Evolutionary conservation across 2,113 vertebrate species (phyloP), one percentile per base, ranked within the genome.

Genomic region (Cyrtonyx montezumae): DNA sequence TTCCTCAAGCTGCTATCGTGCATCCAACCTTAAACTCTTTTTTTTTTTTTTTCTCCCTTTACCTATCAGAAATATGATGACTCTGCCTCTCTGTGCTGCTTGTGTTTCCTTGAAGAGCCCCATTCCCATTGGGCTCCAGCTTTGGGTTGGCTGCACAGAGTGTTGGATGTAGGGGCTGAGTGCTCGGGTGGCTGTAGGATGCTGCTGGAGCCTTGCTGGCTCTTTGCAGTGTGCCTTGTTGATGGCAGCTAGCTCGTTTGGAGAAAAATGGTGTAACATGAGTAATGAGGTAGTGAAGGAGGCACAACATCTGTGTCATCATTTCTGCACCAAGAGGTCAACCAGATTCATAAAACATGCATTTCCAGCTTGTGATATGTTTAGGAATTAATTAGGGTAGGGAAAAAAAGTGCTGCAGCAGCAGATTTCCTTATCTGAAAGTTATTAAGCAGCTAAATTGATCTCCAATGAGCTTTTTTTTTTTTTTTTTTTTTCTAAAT

Each of bases 331-430:
- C 82, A 79, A 93, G 97, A 97, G 97, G 97, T 97, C 97, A 98
- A 91, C 91, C 26, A 93, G 95, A 93, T 96, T 91, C 95, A 87
- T 96, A 96, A 96, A 96, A 86, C 55, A 46, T 61, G 91, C 90
- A 40, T 91, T 95, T 96, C 91, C 79, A 95, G 96, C 92, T 77
- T 71, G 22, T 91, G 87, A 94, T 97, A 95, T 96, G 97, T 97
- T 97, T 97, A 96, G 96, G 91, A 98, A 97, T 97, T 97, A 97
- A 97, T 97, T 97, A 97, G 94, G 90, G 96, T 78, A 83, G 67
- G 92, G 92, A 53, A 28, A 32, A 32, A 95, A 92, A 96, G 94
- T 97, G 97, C 97, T 96, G 92, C 90, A 15, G 15, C 12, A 88
- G 97, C 97, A 97, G 66, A 94, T 97, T 97, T 94, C 42, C 80